A percentile compares a stretch with the other conserved stretches of the same genome.
These are phyloP conservation scores for Trachythela sp. DNA, from an alignment of 64 coral and sea anemone species.

Conservation along the genomic window DNA sequence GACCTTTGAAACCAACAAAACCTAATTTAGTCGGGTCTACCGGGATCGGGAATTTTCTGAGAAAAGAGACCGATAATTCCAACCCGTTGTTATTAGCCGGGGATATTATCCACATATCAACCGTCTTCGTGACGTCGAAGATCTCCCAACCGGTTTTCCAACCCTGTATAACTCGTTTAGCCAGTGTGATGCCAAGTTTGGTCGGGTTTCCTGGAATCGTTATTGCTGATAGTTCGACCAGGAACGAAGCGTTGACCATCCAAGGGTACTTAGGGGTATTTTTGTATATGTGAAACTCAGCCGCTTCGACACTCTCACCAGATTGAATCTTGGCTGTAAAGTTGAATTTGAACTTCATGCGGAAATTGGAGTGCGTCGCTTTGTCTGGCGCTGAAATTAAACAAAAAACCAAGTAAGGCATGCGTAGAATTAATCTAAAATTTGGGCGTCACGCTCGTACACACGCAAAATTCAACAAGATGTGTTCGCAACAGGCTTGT, in stretches of 20 bases:
- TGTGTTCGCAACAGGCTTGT: too few species aligned
- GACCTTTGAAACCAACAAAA: conserved; percentile 87
- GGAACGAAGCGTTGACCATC: conserved; percentile 33
- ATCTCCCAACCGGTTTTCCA: conserved; percentile 86
- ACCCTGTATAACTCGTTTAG: conserved; percentile 32
- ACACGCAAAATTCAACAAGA: too few species aligned
- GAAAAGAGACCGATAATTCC: conserved; percentile 61
- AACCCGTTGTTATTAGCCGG: conserved; percentile 66
- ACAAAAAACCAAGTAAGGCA: too few species aligned
- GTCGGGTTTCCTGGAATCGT: conserved; percentile 37
- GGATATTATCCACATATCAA: conserved; percentile 50
- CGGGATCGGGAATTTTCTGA: conserved; percentile 1
- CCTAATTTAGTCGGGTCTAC: conserved; percentile 41
- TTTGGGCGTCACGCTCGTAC: too few species aligned
- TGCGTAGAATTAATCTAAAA: too few species aligned
- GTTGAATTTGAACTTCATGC: conserved; percentile 16
- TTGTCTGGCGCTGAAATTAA: background rate
- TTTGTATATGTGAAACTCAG: conserved; percentile 59
- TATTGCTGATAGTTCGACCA: conserved; percentile 38
- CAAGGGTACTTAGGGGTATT: conserved; percentile 5
- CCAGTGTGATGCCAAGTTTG: background rate
- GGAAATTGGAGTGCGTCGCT: background rate
- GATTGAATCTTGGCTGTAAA: background rate
- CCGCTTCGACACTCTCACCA: conserved; percentile 8
- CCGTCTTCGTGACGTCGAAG: conserved; percentile 73